Evolutionary conservation across 2,113 vertebrate genomes (phyloP), one percentile per base, ranked within the genome.

Genomic region (Phrynosoma platyrhinos): DNA sequence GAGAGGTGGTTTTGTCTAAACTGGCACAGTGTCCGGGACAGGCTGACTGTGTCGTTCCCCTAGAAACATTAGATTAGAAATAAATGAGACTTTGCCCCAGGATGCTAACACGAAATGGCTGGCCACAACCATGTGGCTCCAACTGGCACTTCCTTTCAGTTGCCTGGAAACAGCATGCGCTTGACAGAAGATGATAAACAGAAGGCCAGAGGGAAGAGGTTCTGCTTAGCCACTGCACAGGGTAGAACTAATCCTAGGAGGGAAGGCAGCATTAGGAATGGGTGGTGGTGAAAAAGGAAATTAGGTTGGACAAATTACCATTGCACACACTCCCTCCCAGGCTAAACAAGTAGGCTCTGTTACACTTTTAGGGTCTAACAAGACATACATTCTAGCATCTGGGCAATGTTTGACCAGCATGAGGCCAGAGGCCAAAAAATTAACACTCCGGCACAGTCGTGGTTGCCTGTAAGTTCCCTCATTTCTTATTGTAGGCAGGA

Each of bases 131-230:
- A 1, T 62, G 84, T 88, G 92, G 91, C 89, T 92, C 89, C 89
- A 86, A 86, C 69, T 47, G 84, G 89, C 87, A 91, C 93, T 95
- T 95, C 94, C 93, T 94, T 83, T 87, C 83, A 52, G 93, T 94
- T 95, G 93, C 95, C 64, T 0, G 2, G 96, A 88, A 95, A 95
- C 93, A 7, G 10, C 92, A 89, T 83, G 94, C 88, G 90, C 89
- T 93, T 91, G 92, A 93, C 92, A 92, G 82, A 64, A 92, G 91
- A 92, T 84, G 42, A 89, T 82, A 85, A 92, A 92, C 92, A 92
- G 86, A 87, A 92, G 88, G 83, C 72, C 89, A 90, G 77, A 40
- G 84, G 84, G 55, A 79, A 82, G 90, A 91, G 87, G 85, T 68
- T 64, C 78, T 82, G 87, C 88, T 85, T 52, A 69, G 62, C 79